Evolutionary conservation across 1,140 invertebrate genomes (phyloP), one percentile per base, ranked within the genome.

Genomic region (Drosophila saltans): DNA sequence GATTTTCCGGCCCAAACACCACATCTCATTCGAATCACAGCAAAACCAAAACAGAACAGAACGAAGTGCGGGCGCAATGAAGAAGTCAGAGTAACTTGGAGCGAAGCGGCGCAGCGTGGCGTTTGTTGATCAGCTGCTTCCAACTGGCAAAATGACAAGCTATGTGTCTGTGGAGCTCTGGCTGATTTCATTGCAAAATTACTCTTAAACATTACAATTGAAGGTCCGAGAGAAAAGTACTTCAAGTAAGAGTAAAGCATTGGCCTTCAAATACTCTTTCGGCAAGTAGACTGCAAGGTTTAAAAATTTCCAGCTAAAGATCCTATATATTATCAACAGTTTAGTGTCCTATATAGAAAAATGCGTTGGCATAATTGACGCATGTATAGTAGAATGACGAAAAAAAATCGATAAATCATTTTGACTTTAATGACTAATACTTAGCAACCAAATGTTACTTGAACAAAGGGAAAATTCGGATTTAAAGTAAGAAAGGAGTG

Each of bases 11-110:
- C 52, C 61, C 61, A 59, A 45, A 28, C 58, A 41, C 33, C 55
- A 70, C 62, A 71, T 59, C 57, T 41, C 62, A 60, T 57, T 33
- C 62, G 45, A 64, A 21, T 30, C 40, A 41, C 43, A 66, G 43
- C 28, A 45, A 69, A 66, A 74, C 66, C 41, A 41, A 78, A 78
- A 75, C 73, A 71, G 39, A 65, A 67, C 74, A 39, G 45, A 65
- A 56, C 69, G 57, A 73, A 69, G 65, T 57, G 65, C 62, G 69
- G 33, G 48, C 24, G 59, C 30, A 61, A 61, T 16, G 16, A 68
- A 45, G 73, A 63, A 75, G 71, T 40, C 39, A 39, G 24, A 41
- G 26, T 45, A 33, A 21, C 24, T 21, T 11, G 11, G 40, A 10
- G 36, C 36, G n/a, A 11, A 58, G 28, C 26, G 36, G 10, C 57